Evolutionary conservation across 2,888 invertebrate species (phyloP).

Genomic region (Sisyra terminalis): DNA sequence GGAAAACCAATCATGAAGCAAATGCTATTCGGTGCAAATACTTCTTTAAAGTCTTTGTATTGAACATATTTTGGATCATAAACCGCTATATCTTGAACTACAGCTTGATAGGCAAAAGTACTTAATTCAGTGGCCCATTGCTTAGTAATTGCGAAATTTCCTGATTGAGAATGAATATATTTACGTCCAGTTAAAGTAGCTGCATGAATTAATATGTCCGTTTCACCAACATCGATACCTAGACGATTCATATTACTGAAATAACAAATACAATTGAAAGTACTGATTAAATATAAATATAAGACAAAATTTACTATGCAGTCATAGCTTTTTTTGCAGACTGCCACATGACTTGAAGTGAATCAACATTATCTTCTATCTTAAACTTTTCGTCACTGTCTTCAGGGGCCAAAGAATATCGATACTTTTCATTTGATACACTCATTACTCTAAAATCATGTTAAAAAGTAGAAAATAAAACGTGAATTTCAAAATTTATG

Average conservation of each 20-base stretch:
- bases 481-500: neutral
- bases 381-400: too few species aligned
- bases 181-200: slow-evolving; percentile 52
- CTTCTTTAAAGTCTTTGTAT: slow-evolving; percentile 33
- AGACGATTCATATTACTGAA: slow-evolving; percentile 49
- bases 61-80: slow-evolving; percentile 26
- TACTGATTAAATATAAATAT: slow-evolving; percentile 4
- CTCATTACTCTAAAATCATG: neutral
- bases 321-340: slow-evolving; percentile 33
- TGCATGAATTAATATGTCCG: slow-evolving; percentile 50
- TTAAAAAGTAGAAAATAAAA: neutral
- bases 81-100: slow-evolving; percentile 35
- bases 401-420: too few species aligned
- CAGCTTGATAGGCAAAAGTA: slow-evolving; percentile 53
- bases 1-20: slow-evolving; percentile 67
- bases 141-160: slow-evolving; percentile 48
- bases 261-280: too few species aligned
- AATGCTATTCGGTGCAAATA: slow-evolving; percentile 47
- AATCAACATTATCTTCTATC: too few species aligned
- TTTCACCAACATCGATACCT: slow-evolving; percentile 61
- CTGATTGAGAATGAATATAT: slow-evolving; percentile 39
- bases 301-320: slow-evolving; percentile 34
- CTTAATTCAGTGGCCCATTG: slow-evolving; percentile 47
- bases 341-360: slow-evolving; percentile 13
- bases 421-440: neutral